These are phyloP conservation scores for Tetranychus piercei DNA, from an alignment of 2,888 invertebrate genomes.

Conservation along the genomic window DNA sequence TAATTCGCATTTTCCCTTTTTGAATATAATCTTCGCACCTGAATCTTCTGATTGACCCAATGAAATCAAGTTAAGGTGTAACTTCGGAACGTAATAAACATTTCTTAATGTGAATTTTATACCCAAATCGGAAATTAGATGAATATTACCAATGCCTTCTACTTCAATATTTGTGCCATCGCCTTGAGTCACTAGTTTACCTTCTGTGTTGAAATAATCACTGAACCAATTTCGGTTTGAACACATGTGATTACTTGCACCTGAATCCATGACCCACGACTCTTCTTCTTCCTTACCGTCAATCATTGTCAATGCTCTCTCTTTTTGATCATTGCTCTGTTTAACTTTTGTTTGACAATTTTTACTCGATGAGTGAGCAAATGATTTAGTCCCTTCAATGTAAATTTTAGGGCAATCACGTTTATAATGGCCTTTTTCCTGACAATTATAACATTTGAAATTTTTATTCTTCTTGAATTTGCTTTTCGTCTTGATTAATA, in stretches of 20 bases:
- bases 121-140: neutral
- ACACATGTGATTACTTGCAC: slow-evolving; percentile 9
- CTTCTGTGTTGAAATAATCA: neutral
- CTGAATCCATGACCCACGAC: slow-evolving; percentile 7
- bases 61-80: neutral
- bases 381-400: no score
- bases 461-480: neutral
- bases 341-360: no score
- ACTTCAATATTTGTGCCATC: no score
- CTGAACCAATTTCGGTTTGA: neutral
- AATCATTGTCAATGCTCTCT: neutral
- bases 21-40: neutral
- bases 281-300: neutral
- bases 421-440: slow-evolving; percentile 3
- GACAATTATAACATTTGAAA: neutral
- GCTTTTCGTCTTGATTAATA: no score
- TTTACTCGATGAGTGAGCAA: no score
- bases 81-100: neutral
- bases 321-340: neutral
- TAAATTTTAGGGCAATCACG: neutral
- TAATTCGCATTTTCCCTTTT: neutral
- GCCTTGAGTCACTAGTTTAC: no score
- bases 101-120: neutral
- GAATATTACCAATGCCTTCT: neutral
- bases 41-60: neutral